Base-by-base conservation (phyloP, 2,113 vertebrate genomes). In the Phylloscopus trochilus region DNA sequence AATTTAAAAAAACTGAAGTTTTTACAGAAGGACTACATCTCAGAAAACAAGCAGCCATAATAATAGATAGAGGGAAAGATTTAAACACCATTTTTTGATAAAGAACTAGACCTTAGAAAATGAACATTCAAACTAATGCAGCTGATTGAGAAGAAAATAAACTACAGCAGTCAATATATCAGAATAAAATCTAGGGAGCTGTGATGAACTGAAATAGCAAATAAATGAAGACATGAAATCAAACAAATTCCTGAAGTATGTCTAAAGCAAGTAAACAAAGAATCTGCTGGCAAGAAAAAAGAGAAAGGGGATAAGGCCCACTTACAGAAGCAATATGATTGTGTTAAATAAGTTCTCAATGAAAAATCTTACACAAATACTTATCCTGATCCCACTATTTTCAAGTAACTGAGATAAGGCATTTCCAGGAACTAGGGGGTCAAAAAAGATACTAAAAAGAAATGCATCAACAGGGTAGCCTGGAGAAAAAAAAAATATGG, bases 241-340 rank as follows among this genome's bases (percentile, higher is more conserved):
- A 85, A 92, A 89, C 60, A 75, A 90, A 90, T 90, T 88, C 52
- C 47, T 86, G 24, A 88, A 80, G n/a, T 58, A 83, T 8, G 15
- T 63, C 78, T 91, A 70, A 91, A 84, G 47, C 51, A 77, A 93
- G 75, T 44, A 91, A 83, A 91, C 33, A 79, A 90, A 87, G 66
- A 73, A 82, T 77, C 46, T 92, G 30, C 58, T 73, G 67, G 62
- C 70, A 89, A 51, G 13, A 55, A 69, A 75, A 83, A 53, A 33
- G 49, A 60, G 31, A 76, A 73, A 52, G 27, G 37, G 60, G 11
- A 35, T 60, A 83, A 80, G 67, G 44, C 64, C 28, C 63, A 67
- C 22, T 76, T 58, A 69, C 18, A 92, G 55, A 92, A 93, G 66
- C 33, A 83, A 49, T 46, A 83, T n/a, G 52, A 64, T 31, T 37